phyloP scores from a whole-genome alignment of 1,140 invertebrate genomes.

The Ylistrum balloti region DNA sequence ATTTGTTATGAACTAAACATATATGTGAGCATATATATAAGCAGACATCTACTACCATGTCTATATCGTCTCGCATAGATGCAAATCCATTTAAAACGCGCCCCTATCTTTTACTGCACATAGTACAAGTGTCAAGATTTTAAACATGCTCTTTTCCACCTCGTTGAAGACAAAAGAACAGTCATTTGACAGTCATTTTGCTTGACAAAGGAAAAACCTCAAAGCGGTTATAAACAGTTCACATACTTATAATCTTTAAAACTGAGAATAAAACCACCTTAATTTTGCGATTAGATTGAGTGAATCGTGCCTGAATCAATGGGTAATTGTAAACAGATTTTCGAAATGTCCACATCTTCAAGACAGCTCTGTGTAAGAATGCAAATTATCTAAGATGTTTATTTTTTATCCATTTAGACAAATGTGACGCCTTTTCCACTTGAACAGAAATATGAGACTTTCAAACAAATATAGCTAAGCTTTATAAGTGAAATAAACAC shows the following conservation, averaged over 20 bases:
- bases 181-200: too few species aligned
- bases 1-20: too few species aligned
- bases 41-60: too few species aligned
- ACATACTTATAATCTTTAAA: neutral
- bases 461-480: too few species aligned
- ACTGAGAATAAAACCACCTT: neutral
- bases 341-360: too few species aligned
- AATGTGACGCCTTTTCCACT: too few species aligned
- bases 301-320: neutral
- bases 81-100: constrained; percentile 13
- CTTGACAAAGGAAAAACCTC: neutral
- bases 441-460: too few species aligned
- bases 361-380: too few species aligned
- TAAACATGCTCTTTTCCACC: constrained; percentile 18
- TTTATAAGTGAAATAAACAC: too few species aligned
- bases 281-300: neutral
- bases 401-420: too few species aligned
- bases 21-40: too few species aligned
- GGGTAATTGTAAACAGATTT: neutral
- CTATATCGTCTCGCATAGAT: neutral
- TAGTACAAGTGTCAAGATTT: neutral
- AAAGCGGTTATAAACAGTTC: neutral
- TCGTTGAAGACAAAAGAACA: constrained; percentile 22
- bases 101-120: neutral
- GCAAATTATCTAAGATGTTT: too few species aligned